phyloP scores from a whole-genome alignment of 2,888 invertebrate genomes.

The Hypomecis punctinalis region DNA sequence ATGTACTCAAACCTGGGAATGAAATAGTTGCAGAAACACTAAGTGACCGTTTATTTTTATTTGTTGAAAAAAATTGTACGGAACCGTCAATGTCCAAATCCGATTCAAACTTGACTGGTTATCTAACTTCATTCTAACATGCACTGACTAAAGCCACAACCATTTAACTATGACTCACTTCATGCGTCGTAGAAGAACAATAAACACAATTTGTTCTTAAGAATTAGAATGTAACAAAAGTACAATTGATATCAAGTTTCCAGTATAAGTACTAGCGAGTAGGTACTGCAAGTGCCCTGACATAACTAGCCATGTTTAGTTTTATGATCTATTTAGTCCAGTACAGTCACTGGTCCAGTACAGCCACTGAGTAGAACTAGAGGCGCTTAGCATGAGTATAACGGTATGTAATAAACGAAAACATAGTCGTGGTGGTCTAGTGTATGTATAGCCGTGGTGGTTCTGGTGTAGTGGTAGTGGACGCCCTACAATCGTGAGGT shows the following conservation, averaged over 20 bases:
- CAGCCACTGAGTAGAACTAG: background rate
- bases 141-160: slow-evolving; percentile 1
- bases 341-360: background rate
- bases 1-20: too few relatives aligned
- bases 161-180: background rate
- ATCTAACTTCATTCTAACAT: background rate
- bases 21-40: too few relatives aligned
- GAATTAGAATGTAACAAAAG: slow-evolving; percentile 27
- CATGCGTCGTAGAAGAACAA: slow-evolving; percentile 6
- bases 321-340: background rate
- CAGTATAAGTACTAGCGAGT: background rate
- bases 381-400: too few relatives aligned
- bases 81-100: too few relatives aligned
- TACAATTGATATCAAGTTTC: slow-evolving; percentile 31
- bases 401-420: too few relatives aligned
- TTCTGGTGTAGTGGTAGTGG: too few relatives aligned
- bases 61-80: too few relatives aligned
- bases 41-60: too few relatives aligned
- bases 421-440: too few relatives aligned
- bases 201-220: slow-evolving; percentile 20
- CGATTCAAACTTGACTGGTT: too few relatives aligned
- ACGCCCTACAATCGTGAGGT: too few relatives aligned
- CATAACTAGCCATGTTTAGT: slow-evolving; percentile 3
- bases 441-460: too few relatives aligned
- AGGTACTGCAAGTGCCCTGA: slow-evolving; percentile 15